Conservation (phyloP, 2,113 vertebrate species). For the Murina feae region DNA sequence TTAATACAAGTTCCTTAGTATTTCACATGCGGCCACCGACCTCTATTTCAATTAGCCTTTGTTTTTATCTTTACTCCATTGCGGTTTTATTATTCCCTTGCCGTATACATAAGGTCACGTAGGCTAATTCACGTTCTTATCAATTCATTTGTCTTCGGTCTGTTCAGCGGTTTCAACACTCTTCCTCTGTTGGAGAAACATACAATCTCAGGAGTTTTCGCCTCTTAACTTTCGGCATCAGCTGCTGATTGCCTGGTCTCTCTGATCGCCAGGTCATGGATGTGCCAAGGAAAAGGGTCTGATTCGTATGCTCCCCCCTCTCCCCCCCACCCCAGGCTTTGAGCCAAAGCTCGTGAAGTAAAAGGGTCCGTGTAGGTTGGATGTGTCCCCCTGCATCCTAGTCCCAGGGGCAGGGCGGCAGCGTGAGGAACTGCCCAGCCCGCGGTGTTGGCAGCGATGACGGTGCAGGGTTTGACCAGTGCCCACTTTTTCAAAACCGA, state of each 20-base stretch:
- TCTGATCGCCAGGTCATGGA: background rate
- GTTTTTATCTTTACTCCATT: background rate
- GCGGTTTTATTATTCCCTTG: background rate
- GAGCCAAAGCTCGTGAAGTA: background rate
- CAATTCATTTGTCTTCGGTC: background rate
- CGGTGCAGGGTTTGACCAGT: background rate
- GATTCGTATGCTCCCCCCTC: too few relatives aligned
- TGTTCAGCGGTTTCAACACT: background rate
- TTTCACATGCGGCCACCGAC: background rate
- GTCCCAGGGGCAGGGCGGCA: rapidly evolving
- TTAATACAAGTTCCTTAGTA: background rate
- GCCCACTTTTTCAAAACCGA: background rate
- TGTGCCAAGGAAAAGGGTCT: background rate
- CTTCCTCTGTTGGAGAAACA: background rate
- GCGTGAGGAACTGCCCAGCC: background rate
- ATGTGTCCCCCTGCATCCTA: rapidly evolving
- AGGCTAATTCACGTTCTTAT: background rate
- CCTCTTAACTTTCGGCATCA: background rate
- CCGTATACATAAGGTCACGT: background rate
- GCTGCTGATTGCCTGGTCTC: background rate
- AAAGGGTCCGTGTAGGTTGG: background rate
- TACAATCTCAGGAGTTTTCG: background rate
- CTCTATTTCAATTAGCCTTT: background rate
- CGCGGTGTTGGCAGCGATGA: too few relatives aligned
- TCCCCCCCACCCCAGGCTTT: rapidly evolving